These are phyloP conservation scores for Chrysolina americana DNA, from an alignment of 2,888 invertebrate genomes.

Conservation along the genomic window DNA sequence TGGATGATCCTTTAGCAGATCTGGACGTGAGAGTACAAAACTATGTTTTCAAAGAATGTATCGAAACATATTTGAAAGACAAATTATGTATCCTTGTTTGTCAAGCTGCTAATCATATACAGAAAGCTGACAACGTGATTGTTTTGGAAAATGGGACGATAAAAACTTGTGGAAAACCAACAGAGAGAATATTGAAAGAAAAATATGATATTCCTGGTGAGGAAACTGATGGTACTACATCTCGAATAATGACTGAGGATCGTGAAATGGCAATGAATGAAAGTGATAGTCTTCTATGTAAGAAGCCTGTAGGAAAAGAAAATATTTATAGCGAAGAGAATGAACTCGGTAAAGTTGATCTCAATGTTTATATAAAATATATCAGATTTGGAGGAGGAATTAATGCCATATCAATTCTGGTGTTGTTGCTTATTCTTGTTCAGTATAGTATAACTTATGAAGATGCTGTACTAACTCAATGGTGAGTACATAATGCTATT, in stretches of 20 bases:
- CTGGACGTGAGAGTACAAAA: slow-evolving; percentile 83
- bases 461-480: slow-evolving; percentile 49
- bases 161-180: slow-evolving; percentile 34
- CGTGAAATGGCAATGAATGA: not conserved
- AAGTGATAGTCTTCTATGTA: not conserved
- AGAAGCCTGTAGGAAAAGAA: not conserved
- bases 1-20: slow-evolving; percentile 86
- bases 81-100: slow-evolving; percentile 70
- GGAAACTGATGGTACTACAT: not conserved
- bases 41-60: slow-evolving; percentile 78
- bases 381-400: slow-evolving; percentile 54
- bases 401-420: slow-evolving; percentile 36
- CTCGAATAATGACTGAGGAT: not conserved
- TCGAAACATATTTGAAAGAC: slow-evolving; percentile 56
- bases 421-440: slow-evolving; percentile 43
- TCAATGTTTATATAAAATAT: slow-evolving; percentile 55
- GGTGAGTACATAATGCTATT: slow-evolving; percentile 22
- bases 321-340: slow-evolving; percentile 58
- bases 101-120: slow-evolving; percentile 55
- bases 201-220: not conserved
- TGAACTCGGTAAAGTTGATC: slow-evolving; percentile 55
- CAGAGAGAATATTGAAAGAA: slow-evolving; percentile 30
- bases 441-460: slow-evolving; percentile 52
- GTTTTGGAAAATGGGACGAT: slow-evolving; percentile 52
- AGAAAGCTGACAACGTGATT: slow-evolving; percentile 67